Percentiles rank a stretch among this genome's conserved stretches.
Evolutionary conservation across 2,888 invertebrate species (phyloP).

Genomic region (Iselma pallidipennis): DNA sequence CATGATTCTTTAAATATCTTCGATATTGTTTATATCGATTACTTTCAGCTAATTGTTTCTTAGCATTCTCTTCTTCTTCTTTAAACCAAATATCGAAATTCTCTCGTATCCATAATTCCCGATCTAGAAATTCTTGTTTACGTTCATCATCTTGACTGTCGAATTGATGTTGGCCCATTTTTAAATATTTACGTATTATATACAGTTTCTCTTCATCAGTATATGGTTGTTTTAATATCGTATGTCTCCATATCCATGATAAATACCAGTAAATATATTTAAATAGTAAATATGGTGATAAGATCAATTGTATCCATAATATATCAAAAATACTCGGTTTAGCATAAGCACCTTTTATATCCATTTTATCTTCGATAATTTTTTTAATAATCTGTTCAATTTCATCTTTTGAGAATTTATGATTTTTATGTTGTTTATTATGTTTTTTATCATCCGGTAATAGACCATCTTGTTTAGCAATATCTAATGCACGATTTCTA

Average conservation of each 20-base stretch:
- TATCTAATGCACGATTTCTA: conserved; percentile 75
- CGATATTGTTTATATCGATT: conserved; percentile 87
- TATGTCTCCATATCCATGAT: conserved; percentile 82
- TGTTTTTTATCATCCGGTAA: conserved; percentile 57
- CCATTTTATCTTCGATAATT: conserved; percentile 91
- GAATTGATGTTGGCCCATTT: conserved; percentile 72
- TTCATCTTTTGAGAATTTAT: conserved; percentile 66
- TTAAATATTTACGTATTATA: conserved; percentile 79
- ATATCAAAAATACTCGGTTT: conserved; percentile 79
- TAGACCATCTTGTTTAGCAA: conserved; percentile 66
- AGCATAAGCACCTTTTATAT: conserved; percentile 90
- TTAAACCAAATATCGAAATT: conserved; percentile 80
- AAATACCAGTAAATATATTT: conserved; percentile 75
- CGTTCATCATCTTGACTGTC: conserved; percentile 75
- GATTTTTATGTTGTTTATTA: conserved; percentile 34
- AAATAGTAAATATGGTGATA: conserved; percentile 75
- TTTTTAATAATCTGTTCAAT: conserved; percentile 77
- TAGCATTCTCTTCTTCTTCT: conserved; percentile 82
- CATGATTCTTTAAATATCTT: conserved; percentile 88
- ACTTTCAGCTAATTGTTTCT: conserved; percentile 83
- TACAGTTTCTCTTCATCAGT: conserved; percentile 83
- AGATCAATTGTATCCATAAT: conserved; percentile 80
- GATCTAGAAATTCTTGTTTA: conserved; percentile 71
- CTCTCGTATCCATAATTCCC: conserved; percentile 81
- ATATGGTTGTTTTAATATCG: conserved; percentile 73